Evolutionary conservation across 2,113 vertebrate species (phyloP).

Genomic region (Tachuris rubrigastra): DNA sequence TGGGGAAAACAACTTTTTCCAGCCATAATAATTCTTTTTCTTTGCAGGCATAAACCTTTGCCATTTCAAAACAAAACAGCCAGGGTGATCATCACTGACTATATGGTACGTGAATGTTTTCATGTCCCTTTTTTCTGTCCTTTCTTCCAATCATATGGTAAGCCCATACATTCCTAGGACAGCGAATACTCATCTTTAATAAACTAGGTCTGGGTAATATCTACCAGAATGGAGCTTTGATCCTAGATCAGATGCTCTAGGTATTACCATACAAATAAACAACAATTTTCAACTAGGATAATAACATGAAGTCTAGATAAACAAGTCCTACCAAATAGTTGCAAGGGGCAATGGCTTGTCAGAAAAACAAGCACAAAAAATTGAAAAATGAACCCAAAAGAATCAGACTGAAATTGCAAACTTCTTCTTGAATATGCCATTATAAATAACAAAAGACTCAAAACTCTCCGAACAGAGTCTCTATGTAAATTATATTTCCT

Average conservation of each 20-base stretch:
- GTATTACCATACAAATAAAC: background rate
- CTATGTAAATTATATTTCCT: background rate
- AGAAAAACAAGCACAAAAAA: conserved; percentile 7
- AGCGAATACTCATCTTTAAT: background rate
- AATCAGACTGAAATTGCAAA: background rate
- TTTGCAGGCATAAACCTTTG: background rate
- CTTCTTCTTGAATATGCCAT: background rate
- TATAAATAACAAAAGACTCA: background rate
- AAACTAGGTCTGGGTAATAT: background rate
- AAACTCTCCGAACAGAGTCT: background rate
- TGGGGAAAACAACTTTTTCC: background rate
- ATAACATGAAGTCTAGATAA: background rate
- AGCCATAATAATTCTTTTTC: background rate
- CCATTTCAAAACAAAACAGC: background rate
- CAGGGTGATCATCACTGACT: background rate
- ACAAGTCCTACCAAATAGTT: background rate
- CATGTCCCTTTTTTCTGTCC: background rate
- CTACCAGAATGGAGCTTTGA: conserved; percentile 1
- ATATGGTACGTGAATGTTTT: background rate
- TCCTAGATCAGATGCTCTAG: background rate
- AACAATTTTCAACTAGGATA: background rate
- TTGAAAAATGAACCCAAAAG: background rate
- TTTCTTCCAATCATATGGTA: background rate
- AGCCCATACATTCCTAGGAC: background rate
- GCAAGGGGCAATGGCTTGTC: background rate